phyloP scores from a whole-genome alignment of 1,140 invertebrate genomes.

The Plodia interpunctella region DNA sequence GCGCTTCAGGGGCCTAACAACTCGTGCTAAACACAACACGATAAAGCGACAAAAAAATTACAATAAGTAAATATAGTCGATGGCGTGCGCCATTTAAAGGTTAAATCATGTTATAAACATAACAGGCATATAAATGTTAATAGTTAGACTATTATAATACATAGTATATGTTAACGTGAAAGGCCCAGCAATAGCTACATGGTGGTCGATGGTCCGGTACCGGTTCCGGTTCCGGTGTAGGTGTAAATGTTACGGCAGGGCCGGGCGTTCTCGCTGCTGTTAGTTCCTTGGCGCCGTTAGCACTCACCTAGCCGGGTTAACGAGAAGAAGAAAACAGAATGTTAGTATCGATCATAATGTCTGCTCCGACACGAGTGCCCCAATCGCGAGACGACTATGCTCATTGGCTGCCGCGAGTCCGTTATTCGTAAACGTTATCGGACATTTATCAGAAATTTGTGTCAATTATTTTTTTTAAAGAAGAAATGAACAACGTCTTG shows the following conservation, averaged over 20 bases:
- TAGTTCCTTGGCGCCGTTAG: constrained; percentile 78
- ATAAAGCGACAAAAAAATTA: constrained; percentile 70
- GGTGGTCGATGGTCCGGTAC: constrained; percentile 71
- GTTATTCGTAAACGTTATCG: constrained; percentile 5
- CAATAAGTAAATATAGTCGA: constrained; percentile 75
- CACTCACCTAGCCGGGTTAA: constrained; percentile 82
- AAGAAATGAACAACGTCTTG: too few species aligned
- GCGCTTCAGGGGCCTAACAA: constrained; percentile 59
- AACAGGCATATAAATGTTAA: constrained; percentile 77
- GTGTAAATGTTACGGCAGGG: constrained; percentile 66
- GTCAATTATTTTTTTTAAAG: too few species aligned
- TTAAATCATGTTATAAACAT: constrained; percentile 77
- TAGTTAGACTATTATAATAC: constrained; percentile 77
- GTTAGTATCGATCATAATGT: constrained; percentile 78
- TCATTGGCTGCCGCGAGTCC: constrained; percentile 31
- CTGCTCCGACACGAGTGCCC: constrained; percentile 66
- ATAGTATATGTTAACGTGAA: constrained; percentile 75
- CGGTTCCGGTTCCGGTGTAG: too few species aligned
- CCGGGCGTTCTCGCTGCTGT: constrained; percentile 53
- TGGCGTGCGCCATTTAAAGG: constrained; percentile 73
- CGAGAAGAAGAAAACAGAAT: constrained; percentile 78
- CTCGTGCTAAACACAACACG: constrained; percentile 67
- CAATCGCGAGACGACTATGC: constrained; percentile 58
- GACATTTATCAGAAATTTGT: background rate
- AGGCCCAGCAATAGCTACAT: constrained; percentile 75